phyloP scores from a whole-genome alignment of 2,888 invertebrate species.

The Erebia epiphron region DNA sequence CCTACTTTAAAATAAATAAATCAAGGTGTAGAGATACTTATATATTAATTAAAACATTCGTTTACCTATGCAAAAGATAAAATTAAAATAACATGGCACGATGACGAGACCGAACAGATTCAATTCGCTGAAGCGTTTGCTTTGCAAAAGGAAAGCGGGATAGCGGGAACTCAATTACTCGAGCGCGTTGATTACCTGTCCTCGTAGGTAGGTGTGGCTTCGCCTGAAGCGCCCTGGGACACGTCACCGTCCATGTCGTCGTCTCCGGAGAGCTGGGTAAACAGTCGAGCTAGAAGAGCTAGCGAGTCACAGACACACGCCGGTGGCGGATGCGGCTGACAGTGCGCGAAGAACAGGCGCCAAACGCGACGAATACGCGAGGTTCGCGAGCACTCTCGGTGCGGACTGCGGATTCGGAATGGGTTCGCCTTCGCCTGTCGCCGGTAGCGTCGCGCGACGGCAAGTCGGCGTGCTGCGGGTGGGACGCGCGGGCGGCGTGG shows the following conservation, averaged over 20 bases:
- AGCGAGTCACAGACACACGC: constrained; percentile 25
- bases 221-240: constrained; percentile 69
- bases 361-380: constrained; percentile 26
- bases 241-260: constrained; percentile 65
- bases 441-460: constrained; percentile 26
- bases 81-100: constrained; percentile 9
- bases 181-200: constrained; percentile 61
- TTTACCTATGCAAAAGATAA: neutral
- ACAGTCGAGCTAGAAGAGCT: constrained; percentile 9
- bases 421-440: neutral
- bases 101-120: constrained; percentile 6
- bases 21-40: neutral
- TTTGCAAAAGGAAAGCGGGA: constrained; percentile 31
- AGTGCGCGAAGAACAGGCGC: constrained; percentile 35
- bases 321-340: constrained; percentile 34
- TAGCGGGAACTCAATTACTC: constrained; percentile 20
- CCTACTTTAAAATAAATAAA: too few relatives aligned
- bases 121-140: constrained; percentile 29
- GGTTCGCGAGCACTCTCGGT: constrained; percentile 28
- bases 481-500: constrained; percentile 38
- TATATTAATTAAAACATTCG: neutral
- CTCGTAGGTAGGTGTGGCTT: constrained; percentile 66
- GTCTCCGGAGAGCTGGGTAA: neutral
- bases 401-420: constrained; percentile 33
- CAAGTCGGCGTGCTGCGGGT: constrained; percentile 35